phyloP scores from a whole-genome alignment of 2,888 invertebrate species.

The Lottia scabra region DNA sequence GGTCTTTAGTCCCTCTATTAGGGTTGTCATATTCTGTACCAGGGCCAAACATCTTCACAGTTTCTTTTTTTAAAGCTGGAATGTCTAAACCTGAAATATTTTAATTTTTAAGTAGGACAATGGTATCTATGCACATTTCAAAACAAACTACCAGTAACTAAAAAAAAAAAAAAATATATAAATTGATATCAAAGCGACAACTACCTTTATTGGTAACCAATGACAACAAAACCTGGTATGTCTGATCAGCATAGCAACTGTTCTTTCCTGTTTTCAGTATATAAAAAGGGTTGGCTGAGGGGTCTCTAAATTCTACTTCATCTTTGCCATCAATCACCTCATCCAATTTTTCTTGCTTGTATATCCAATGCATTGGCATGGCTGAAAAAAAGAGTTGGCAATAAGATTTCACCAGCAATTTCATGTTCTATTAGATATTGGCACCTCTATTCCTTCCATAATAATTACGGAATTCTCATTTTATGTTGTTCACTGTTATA shows the following conservation, averaged over 20 bases:
- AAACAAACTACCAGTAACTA: no score
- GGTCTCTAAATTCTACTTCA: conserved; percentile 54
- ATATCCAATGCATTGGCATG: conserved; percentile 51
- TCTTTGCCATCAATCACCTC: conserved; percentile 37
- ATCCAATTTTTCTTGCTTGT: conserved; percentile 48
- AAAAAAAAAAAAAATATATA: no score
- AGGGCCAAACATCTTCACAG: conserved; percentile 52
- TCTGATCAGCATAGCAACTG: conserved; percentile 61
- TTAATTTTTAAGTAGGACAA: no score
- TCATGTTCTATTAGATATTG: not conserved
- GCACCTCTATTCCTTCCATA: no score
- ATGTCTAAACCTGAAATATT: conserved; percentile 43
- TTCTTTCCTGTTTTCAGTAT: conserved; percentile 42
- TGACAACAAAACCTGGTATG: conserved; percentile 52
- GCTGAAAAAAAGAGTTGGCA: not conserved
- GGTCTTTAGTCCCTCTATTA: conserved; percentile 36
- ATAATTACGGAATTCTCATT: no score
- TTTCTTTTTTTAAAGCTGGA: conserved; percentile 39
- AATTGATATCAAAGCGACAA: not conserved
- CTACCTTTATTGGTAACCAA: conserved; percentile 51
- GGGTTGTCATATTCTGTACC: conserved; percentile 51
- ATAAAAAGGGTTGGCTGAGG: conserved; percentile 59
- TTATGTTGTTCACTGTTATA: no score
- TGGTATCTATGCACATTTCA: no score
- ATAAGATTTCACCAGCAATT: not conserved